Percentiles rank a stretch among this genome's conserved stretches.
phyloP scores from a whole-genome alignment of 2,797 vertebrate genomes.

The Tauraco hartlaubi region DNA sequence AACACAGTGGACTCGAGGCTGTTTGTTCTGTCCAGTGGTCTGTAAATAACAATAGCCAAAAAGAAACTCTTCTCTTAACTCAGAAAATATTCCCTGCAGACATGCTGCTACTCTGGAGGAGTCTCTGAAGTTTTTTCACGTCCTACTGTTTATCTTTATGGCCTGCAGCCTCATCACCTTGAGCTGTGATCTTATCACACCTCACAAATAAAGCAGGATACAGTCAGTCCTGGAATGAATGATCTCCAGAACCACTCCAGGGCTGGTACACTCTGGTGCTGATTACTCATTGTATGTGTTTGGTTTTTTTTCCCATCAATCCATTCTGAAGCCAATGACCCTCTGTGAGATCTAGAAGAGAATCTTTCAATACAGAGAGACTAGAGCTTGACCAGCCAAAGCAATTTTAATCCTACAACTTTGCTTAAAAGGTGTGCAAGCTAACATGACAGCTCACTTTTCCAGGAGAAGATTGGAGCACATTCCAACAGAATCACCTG shows the following conservation, averaged over 20 bases:
- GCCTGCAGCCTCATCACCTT: not conserved
- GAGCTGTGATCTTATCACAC: not conserved
- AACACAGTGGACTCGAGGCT: not conserved
- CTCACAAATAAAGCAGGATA: not conserved
- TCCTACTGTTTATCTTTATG: not conserved
- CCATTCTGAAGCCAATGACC: not conserved
- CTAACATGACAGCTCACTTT: not conserved
- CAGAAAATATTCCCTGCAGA: not conserved
- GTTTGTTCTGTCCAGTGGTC: not conserved
- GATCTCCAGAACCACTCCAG: not conserved
- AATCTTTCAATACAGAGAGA: not conserved
- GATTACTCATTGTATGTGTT: fast-evolving
- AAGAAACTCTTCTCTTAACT: not conserved
- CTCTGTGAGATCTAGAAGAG: not conserved
- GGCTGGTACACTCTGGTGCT: not conserved
- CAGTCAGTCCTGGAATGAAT: not conserved
- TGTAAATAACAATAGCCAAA: not conserved
- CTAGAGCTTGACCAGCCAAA: not conserved
- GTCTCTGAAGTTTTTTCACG: not conserved
- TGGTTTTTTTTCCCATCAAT: not conserved
- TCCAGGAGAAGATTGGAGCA: not conserved
- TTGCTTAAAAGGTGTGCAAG: not conserved
- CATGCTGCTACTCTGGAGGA: not conserved
- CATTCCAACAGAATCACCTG: not conserved
- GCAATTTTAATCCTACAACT: not conserved